Percentiles rank a stretch among this genome's conserved stretches.
Evolutionary conservation across 2,113 vertebrate species (phyloP).

Genomic region (Periophthalmus modestus): DNA sequence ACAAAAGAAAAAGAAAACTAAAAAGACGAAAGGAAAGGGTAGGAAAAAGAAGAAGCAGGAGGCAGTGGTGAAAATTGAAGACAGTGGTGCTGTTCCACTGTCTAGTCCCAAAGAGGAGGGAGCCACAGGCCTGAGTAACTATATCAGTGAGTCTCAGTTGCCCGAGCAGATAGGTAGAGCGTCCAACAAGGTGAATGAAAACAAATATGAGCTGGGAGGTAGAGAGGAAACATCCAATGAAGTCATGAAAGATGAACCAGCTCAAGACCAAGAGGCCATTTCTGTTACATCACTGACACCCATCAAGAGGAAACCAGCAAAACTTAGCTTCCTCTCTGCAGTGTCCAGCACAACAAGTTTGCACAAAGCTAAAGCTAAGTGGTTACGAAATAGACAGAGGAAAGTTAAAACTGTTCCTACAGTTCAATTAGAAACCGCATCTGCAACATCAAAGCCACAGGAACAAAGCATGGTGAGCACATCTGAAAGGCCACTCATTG

Average conservation of each 20-base stretch:
- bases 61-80: conserved; percentile 18
- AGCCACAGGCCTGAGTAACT: conserved; percentile 45
- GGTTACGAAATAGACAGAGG: conserved; percentile 30
- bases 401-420: conserved; percentile 27
- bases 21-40: conserved; percentile 71
- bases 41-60: conserved; percentile 73
- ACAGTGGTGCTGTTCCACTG: conserved; percentile 20
- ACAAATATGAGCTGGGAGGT: conserved; percentile 42
- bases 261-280: conserved; percentile 36
- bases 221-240: conserved; percentile 71
- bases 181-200: conserved; percentile 38
- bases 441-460: conserved; percentile 3
- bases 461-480: conserved; percentile 23
- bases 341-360: not conserved
- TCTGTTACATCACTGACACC: conserved; percentile 10
- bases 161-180: conserved; percentile 27
- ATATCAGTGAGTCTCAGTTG: conserved; percentile 26
- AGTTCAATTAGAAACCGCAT: conserved; percentile 19
- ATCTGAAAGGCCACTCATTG: conserved; percentile 33
- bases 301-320: conserved; percentile 24
- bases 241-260: conserved; percentile 73
- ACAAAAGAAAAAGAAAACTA: conserved; percentile 73
- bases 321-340: not conserved
- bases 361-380: conserved; percentile 25
- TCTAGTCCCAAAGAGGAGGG: conserved; percentile 54